Conservation (phyloP, 1,140 invertebrate genomes). For the Pseudomyrmex gracilis region DNA sequence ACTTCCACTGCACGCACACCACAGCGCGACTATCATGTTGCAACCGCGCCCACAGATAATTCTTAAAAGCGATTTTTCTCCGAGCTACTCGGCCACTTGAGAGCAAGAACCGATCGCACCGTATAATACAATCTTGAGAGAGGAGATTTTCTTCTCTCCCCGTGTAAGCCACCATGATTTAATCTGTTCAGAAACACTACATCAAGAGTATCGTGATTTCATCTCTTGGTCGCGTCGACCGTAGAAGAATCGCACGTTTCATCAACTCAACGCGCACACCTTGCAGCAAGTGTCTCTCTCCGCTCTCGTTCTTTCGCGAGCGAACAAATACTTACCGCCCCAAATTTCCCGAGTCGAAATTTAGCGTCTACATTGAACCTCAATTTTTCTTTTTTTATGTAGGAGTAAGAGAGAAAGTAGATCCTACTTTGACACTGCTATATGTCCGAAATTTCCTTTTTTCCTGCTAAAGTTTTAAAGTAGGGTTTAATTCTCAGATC, state of each 20-base stretch:
- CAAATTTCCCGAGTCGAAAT: neutral
- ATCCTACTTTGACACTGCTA: too few relatives aligned
- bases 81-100: conserved; percentile 8
- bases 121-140: neutral
- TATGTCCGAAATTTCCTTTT: too few relatives aligned
- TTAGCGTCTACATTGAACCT: too few relatives aligned
- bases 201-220: conserved; percentile 12
- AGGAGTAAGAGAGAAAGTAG: too few relatives aligned
- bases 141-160: conserved; percentile 19
- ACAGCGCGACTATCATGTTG: conserved; percentile 68
- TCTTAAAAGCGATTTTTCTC: conserved; percentile 72
- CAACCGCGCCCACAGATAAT: conserved; percentile 75
- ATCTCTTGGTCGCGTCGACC: conserved; percentile 10
- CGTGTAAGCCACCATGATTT: neutral
- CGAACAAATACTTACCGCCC: too few relatives aligned
- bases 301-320: neutral
- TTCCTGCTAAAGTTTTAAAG: too few relatives aligned
- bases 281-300: neutral
- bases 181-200: conserved; percentile 30
- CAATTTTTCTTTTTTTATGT: too few relatives aligned
- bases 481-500: too few relatives aligned
- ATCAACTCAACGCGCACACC: neutral
- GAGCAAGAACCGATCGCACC: conserved; percentile 43
- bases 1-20: conserved; percentile 55
- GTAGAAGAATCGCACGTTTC: too few relatives aligned